These are phyloP conservation scores for Melanaphis sacchari DNA, from an alignment of 1,140 invertebrate species.

Conservation along the genomic window DNA sequence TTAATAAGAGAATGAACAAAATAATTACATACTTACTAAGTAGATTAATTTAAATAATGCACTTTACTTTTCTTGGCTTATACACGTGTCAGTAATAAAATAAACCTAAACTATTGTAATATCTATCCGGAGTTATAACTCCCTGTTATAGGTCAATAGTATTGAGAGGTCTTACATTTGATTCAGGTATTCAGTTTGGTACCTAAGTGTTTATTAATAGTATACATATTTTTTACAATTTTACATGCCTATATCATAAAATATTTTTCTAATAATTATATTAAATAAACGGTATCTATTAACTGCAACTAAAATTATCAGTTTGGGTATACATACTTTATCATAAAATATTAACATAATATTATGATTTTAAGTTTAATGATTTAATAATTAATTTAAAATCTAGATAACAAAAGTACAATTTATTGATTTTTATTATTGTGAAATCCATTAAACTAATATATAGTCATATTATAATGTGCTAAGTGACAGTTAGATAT, in stretches of 20 bases:
- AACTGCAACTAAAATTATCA: neutral
- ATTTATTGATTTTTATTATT: neutral
- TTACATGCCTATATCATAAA: neutral
- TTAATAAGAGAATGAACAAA: neutral
- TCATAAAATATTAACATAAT: neutral
- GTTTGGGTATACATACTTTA: neutral
- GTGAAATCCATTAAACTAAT: neutral
- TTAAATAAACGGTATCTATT: neutral
- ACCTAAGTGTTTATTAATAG: neutral
- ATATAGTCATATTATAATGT: neutral
- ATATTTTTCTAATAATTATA: neutral
- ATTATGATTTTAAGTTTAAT: neutral
- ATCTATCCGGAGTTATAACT: neutral
- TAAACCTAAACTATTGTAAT: neutral
- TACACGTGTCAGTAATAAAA: neutral
- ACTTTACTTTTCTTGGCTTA: neutral
- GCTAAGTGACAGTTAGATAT: neutral
- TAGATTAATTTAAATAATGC: conserved; percentile 21
- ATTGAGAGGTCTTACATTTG: neutral
- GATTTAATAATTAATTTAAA: too few relatives aligned
- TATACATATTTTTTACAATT: neutral
- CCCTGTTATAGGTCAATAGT: neutral
- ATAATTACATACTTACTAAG: neutral
- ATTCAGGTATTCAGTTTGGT: neutral
- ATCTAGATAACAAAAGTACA: too few relatives aligned